A percentile compares a stretch with the other conserved stretches of the same genome.
phyloP scores from a whole-genome alignment of 2,113 vertebrate species.

The Cathartes aura region DNA sequence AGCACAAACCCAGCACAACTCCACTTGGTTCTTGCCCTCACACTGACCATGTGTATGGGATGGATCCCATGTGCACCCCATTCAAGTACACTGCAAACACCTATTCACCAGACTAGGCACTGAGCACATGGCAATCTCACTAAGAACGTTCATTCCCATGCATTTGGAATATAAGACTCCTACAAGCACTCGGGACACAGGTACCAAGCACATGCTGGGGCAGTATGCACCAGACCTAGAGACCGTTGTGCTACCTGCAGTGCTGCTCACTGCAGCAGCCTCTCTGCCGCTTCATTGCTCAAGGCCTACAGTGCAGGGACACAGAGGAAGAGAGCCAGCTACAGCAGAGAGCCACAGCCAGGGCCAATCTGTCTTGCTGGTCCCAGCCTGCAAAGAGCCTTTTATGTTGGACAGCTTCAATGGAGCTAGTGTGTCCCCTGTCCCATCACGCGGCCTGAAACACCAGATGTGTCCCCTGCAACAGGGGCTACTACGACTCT shows the following conservation, averaged over 20 bases:
- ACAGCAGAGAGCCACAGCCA: background rate
- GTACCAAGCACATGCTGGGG: background rate
- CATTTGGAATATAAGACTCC: background rate
- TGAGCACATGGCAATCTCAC: accelerated
- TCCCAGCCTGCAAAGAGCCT: background rate
- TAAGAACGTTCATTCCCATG: background rate
- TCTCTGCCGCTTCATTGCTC: background rate
- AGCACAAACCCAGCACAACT: background rate
- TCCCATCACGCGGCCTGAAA: background rate
- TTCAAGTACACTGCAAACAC: background rate
- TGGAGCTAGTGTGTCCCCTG: background rate
- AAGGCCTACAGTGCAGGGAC: background rate
- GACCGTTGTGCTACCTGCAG: background rate
- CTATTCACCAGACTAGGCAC: background rate
- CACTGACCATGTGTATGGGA: background rate
- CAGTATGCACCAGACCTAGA: background rate
- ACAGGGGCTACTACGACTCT: accelerated
- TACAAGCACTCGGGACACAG: background rate
- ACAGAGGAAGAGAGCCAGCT: background rate
- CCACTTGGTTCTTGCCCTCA: background rate
- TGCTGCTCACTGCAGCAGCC: background rate
- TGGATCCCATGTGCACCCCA: background rate
- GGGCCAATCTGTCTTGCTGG: background rate
- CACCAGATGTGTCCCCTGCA: background rate
- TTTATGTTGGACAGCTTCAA: background rate